A percentile compares a stretch with the other conserved stretches of the same genome.
These are phyloP conservation scores for Danio tinwini DNA, from an alignment of 2,797 vertebrate genomes.

Conservation along the genomic window DNA sequence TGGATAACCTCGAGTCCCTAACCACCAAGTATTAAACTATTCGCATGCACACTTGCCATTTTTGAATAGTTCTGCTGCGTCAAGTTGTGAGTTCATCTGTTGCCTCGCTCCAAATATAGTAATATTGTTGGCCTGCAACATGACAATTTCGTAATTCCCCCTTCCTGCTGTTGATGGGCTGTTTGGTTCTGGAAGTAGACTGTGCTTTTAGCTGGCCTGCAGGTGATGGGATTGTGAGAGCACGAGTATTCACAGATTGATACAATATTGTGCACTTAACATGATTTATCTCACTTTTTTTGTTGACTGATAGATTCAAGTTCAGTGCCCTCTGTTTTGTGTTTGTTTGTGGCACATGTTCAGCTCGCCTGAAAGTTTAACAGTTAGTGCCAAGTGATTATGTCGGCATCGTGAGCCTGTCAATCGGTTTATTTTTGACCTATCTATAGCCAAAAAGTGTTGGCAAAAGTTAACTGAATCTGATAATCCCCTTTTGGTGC, in stretches of 20 bases:
- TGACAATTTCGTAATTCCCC: slow-evolving; percentile 57
- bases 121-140: slow-evolving; percentile 54
- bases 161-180: slow-evolving; percentile 47
- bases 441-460: neutral
- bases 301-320: neutral
- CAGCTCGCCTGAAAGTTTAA: neutral
- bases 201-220: slow-evolving; percentile 7
- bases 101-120: slow-evolving; percentile 62
- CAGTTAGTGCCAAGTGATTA: neutral
- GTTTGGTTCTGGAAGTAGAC: slow-evolving; percentile 19
- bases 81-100: slow-evolving; percentile 52
- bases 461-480: neutral
- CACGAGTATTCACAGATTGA: slow-evolving; percentile 4
- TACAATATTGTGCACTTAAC: neutral
- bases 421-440: slow-evolving; percentile 7
- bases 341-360: neutral
- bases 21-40: neutral
- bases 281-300: neutral
- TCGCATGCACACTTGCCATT: slow-evolving; percentile 40
- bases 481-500: neutral
- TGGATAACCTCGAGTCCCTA: neutral
- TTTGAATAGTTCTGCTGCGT: slow-evolving; percentile 45
- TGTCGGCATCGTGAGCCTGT: neutral
- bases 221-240: slow-evolving; percentile 14
- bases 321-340: neutral